phyloP scores from a whole-genome alignment of 2,113 vertebrate genomes.

The Peromyscus leucopus region DNA sequence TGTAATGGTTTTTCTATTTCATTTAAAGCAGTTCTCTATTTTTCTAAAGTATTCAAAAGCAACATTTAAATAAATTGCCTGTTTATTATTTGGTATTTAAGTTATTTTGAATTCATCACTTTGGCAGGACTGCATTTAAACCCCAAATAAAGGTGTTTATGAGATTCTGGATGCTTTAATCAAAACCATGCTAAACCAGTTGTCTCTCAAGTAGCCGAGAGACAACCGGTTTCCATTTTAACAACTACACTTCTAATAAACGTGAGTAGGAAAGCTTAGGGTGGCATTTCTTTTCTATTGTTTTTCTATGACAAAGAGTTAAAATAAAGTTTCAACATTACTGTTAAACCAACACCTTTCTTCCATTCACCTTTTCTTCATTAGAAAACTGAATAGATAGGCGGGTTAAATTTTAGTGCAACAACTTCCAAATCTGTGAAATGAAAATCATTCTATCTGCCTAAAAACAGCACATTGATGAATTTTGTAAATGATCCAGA shows the following conservation, averaged over 20 bases:
- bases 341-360: neutral
- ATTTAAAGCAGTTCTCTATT: neutral
- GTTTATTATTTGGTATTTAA: slow-evolving; percentile 16
- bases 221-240: slow-evolving; percentile 18
- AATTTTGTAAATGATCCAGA: neutral
- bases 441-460: neutral
- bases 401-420: slow-evolving; percentile 11
- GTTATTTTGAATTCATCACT: slow-evolving; percentile 34
- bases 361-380: slow-evolving; percentile 23
- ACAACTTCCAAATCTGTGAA: slow-evolving; percentile 28
- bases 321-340: slow-evolving; percentile 34
- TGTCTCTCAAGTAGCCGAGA: slow-evolving; percentile 31
- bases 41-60: slow-evolving; percentile 33
- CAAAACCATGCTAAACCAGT: slow-evolving; percentile 16
- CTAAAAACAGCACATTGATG: neutral
- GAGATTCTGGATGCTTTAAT: neutral
- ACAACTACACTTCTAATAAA: neutral
- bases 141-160: neutral
- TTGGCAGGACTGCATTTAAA: slow-evolving; percentile 3
- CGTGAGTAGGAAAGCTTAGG: neutral
- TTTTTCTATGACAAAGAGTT: slow-evolving; percentile 15
- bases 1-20: slow-evolving; percentile 33
- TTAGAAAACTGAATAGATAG: neutral
- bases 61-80: slow-evolving; percentile 18
- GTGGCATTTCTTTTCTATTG: neutral